A percentile compares a stretch with the other conserved stretches of the same genome.
Evolutionary conservation across 2,888 invertebrate species (phyloP).

Genomic region (Elmis aenea): DNA sequence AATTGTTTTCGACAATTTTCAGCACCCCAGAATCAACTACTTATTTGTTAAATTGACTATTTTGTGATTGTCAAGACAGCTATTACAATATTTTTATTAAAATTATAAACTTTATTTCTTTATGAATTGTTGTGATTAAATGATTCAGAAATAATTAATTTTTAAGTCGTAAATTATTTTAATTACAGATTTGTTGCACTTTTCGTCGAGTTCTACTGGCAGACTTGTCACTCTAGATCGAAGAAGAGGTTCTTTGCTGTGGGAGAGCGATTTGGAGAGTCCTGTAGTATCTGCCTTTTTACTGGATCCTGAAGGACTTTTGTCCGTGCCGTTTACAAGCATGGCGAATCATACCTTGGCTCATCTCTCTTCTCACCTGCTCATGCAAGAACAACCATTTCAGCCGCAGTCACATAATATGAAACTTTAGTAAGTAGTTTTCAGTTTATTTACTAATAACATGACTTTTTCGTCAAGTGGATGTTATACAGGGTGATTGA

Average conservation of each 20-base stretch:
- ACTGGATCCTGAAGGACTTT: constrained; percentile 68
- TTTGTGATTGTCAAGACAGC: too few species aligned
- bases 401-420: constrained; percentile 46
- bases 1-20: too few species aligned
- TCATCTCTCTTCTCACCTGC: constrained; percentile 46
- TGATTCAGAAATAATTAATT: too few species aligned
- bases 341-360: constrained; percentile 82
- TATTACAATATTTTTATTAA: too few species aligned
- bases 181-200: constrained; percentile 86
- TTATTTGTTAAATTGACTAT: too few species aligned
- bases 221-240: constrained; percentile 80
- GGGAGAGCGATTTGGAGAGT: constrained; percentile 83
- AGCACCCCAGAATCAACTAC: too few species aligned
- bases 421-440: constrained; percentile 51
- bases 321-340: constrained; percentile 83
- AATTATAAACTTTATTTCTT: too few species aligned
- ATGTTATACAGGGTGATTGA: too few species aligned
- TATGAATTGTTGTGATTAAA: too few species aligned
- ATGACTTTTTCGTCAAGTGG: constrained; percentile 6
- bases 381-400: constrained; percentile 41
- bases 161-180: too few species aligned
- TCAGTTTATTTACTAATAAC: background rate
- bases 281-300: constrained; percentile 89
- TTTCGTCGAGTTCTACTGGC: constrained; percentile 86
- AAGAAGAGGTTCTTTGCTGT: constrained; percentile 73